A percentile compares a stretch with the other conserved stretches of the same genome.
Evolutionary conservation across 2,797 vertebrate genomes (phyloP).

Genomic region (Mastacembelus armatus): DNA sequence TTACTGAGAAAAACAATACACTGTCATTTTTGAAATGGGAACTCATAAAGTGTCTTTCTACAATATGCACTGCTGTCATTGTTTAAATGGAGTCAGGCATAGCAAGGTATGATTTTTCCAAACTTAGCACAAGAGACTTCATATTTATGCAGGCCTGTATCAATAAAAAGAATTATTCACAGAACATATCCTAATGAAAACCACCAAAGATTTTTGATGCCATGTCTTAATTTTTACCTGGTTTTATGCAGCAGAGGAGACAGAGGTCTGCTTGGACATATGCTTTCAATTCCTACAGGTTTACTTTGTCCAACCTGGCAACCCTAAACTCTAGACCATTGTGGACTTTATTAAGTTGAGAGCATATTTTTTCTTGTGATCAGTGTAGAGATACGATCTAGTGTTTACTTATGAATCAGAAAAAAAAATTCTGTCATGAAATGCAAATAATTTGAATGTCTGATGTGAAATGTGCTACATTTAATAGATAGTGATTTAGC

Average conservation of each 20-base stretch:
- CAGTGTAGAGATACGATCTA: neutral
- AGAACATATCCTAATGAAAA: constrained; percentile 1
- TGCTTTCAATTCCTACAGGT: constrained; percentile 77
- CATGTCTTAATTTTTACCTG: constrained; percentile 44
- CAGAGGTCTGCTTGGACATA: constrained; percentile 69
- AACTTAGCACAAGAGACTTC: neutral
- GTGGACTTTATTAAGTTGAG: constrained; percentile 54
- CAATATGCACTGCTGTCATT: neutral
- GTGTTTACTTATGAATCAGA: neutral
- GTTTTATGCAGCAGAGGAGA: constrained; percentile 63
- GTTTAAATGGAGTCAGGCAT: neutral
- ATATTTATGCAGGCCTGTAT: neutral
- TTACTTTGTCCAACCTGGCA: constrained; percentile 62
- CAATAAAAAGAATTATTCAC: constrained; percentile 6
- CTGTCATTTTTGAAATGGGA: no score
- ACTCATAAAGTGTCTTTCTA: neutral
- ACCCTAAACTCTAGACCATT: constrained; percentile 45
- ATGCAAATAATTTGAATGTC: neutral
- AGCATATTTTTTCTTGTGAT: constrained; percentile 18
- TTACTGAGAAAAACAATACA: no score
- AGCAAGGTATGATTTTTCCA: constrained; percentile 7
- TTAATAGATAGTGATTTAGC: neutral
- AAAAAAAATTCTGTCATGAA: no score
- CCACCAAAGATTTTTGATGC: constrained; percentile 19
- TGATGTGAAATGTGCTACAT: neutral